These are phyloP conservation scores for Platichthys flesus DNA, from an alignment of 2,113 vertebrate genomes.

Conservation along the genomic window DNA sequence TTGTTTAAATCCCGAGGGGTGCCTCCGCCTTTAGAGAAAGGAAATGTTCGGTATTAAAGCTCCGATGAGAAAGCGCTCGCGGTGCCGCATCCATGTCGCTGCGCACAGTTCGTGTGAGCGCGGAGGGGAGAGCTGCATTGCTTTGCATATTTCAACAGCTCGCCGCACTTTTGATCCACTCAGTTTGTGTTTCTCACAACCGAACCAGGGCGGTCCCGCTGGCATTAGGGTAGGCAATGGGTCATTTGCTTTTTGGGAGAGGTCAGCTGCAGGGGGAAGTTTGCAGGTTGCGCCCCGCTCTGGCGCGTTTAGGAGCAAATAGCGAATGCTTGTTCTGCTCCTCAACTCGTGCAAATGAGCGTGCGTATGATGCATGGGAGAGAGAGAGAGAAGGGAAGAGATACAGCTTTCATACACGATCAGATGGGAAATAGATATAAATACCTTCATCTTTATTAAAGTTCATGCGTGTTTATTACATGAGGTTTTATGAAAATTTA, in stretches of 20 bases:
- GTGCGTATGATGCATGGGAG: not conserved
- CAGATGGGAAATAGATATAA: not conserved
- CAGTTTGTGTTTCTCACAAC: constrained; percentile 5
- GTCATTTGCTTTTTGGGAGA: not conserved
- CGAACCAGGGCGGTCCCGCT: not conserved
- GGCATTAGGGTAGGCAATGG: not conserved
- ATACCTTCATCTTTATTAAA: not conserved
- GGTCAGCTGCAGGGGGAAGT: constrained; percentile 18
- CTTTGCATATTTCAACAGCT: constrained; percentile 76
- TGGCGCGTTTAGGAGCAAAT: not conserved
- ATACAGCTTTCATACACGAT: not conserved
- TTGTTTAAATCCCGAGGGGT: not conserved
- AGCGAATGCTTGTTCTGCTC: constrained; percentile 14
- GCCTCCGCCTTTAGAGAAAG: no score
- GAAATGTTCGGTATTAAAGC: not conserved
- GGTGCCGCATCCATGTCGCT: constrained; percentile 67
- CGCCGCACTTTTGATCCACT: constrained; percentile 40
- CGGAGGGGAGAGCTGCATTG: constrained; percentile 75
- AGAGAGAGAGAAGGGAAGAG: constrained; percentile 21
- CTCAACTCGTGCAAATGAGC: constrained; percentile 28
- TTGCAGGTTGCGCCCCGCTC: not conserved
- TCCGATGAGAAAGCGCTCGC: not conserved
- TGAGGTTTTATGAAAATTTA: not conserved
- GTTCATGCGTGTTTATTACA: not conserved
- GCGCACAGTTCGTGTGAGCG: constrained; percentile 44